A percentile compares a stretch with the other conserved stretches of the same genome.
Conservation (phyloP, 2,888 invertebrate genomes). For the Choristoneura rosaceana region DNA sequence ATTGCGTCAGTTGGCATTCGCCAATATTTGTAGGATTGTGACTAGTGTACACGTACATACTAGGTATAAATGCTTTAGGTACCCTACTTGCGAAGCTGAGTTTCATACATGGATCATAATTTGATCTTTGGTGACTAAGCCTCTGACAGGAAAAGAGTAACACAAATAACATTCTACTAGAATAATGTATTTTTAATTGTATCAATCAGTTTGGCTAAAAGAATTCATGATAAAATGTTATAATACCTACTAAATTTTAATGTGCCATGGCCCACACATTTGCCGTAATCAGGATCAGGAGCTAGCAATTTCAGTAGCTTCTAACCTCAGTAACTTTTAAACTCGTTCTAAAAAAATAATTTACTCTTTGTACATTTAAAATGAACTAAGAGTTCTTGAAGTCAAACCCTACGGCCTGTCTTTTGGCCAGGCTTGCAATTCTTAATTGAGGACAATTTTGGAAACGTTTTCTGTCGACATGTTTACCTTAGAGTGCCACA, state of each 20-base stretch:
- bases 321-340: no score
- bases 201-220: not conserved
- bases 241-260: not conserved
- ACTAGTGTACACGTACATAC: not conserved
- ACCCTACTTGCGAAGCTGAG: no score
- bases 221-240: not conserved
- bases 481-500: no score
- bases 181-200: not conserved
- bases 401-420: not conserved
- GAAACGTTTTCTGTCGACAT: constrained; percentile 44
- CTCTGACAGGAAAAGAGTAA: no score
- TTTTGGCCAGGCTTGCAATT: not conserved
- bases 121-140: no score
- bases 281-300: not conserved
- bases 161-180: no score
- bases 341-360: constrained; percentile 26
- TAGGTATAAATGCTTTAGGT: no score
- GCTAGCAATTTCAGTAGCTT: not conserved
- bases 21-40: not conserved
- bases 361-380: not conserved
- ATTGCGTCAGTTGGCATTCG: not conserved
- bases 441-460: constrained; percentile 26
- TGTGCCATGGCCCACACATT: not conserved
- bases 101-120: no score
- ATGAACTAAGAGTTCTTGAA: not conserved